Evolutionary conservation across 1,140 invertebrate species (phyloP).

Genomic region (Idris sp.): DNA sequence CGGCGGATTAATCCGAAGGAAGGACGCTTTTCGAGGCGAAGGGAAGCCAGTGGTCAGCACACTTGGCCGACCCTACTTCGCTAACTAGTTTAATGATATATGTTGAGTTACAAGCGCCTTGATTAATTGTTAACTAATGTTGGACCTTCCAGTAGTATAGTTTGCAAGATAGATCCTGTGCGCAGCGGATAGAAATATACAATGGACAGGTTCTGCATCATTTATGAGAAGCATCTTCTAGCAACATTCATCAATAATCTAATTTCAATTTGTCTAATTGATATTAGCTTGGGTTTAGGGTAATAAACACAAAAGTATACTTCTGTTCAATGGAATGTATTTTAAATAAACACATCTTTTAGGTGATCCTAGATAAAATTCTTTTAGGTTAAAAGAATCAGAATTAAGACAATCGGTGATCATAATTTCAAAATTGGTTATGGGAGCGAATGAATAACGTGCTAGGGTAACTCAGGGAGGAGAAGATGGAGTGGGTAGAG

Average conservation of each 20-base stretch:
- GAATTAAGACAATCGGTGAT: slow-evolving; percentile 33
- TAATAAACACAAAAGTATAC: no score
- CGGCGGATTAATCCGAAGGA: slow-evolving; percentile 64
- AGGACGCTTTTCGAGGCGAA: slow-evolving; percentile 66
- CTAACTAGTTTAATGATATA: slow-evolving; percentile 80
- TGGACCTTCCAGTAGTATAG: slow-evolving; percentile 76
- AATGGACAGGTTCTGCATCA: slow-evolving; percentile 31
- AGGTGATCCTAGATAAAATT: no score
- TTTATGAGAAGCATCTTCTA: slow-evolving; percentile 19
- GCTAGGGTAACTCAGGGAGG: slow-evolving; percentile 50
- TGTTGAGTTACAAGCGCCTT: slow-evolving; percentile 79
- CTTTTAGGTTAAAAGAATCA: no score
- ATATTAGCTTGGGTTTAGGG: no score
- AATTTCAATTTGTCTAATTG: slow-evolving; percentile 25
- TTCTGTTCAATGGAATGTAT: no score
- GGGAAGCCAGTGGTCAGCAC: slow-evolving; percentile 77
- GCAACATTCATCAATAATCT: slow-evolving; percentile 28
- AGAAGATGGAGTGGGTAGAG: slow-evolving; percentile 55
- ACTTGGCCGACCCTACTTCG: slow-evolving; percentile 79
- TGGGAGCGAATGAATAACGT: slow-evolving; percentile 59
- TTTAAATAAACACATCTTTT: no score
- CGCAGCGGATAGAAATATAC: slow-evolving; percentile 54
- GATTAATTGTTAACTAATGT: slow-evolving; percentile 80
- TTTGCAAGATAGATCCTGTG: slow-evolving; percentile 62
- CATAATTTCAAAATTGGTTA: slow-evolving; percentile 51